Conservation (phyloP, 2,888 invertebrate genomes). For the Gymnoscelis rufifasciata region DNA sequence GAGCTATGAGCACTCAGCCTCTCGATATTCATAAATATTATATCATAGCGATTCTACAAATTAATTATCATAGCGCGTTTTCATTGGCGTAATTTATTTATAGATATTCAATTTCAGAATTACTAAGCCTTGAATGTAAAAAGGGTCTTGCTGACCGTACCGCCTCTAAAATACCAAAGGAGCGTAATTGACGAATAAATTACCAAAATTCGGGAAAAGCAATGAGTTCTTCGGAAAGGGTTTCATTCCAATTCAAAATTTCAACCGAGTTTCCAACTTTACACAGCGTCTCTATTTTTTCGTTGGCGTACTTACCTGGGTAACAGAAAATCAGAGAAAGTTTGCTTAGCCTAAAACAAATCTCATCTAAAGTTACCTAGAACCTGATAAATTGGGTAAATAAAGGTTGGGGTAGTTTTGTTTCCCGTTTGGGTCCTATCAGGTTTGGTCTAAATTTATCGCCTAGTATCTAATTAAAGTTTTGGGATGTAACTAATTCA, state of each 20-base stretch:
- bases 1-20: no score
- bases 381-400: no score
- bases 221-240: neutral
- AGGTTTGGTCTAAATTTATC: no score
- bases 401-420: no score
- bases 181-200: conserved; percentile 26
- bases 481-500: no score
- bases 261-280: neutral
- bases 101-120: neutral
- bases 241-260: neutral
- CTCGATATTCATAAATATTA: no score
- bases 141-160: neutral
- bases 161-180: conserved; percentile 16
- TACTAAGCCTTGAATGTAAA: neutral
- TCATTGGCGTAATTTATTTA: neutral
- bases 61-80: no score
- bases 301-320: neutral
- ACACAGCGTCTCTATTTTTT: neutral
- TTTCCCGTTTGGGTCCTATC: no score
- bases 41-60: no score
- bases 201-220: conserved; percentile 5
- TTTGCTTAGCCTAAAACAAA: neutral
- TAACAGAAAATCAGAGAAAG: neutral
- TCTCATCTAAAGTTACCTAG: neutral
- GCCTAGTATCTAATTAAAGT: no score